Evolutionary conservation across 2,797 vertebrate genomes (phyloP).

Genomic region (Halcyon leucocephala): DNA sequence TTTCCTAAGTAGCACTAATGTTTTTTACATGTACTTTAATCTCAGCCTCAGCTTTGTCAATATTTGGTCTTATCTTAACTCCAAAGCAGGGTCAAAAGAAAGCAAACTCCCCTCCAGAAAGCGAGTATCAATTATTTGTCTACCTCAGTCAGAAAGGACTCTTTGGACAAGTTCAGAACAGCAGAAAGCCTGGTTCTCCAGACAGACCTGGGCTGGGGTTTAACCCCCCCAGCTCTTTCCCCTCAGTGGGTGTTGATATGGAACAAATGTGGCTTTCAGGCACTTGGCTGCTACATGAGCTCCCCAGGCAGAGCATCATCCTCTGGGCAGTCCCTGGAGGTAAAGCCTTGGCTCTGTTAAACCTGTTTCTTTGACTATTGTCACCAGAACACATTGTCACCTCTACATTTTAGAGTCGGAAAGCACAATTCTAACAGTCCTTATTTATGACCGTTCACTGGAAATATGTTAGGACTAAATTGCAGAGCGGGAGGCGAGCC

Average conservation of each 20-base stretch:
- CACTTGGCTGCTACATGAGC: not conserved
- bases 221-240: not conserved
- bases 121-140: conserved; percentile 55
- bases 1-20: not conserved
- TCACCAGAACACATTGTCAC: not conserved
- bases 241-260: accelerated
- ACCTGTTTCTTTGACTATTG: not conserved
- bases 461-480: accelerated
- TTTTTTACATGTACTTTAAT: conserved; percentile 58
- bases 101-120: conserved; percentile 52
- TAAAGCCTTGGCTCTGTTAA: not conserved
- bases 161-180: not conserved
- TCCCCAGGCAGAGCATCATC: not conserved
- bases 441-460: not conserved
- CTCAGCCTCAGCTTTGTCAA: conserved; percentile 73
- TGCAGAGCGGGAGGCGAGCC: not conserved
- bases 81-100: conserved; percentile 58
- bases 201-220: not conserved
- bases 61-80: conserved; percentile 75
- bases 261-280: not conserved
- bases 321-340: not conserved
- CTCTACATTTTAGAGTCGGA: not conserved
- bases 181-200: not conserved
- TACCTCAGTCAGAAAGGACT: not conserved
- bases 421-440: not conserved